Base-by-base conservation (phyloP, 1,140 invertebrate species). In the Drosophila tsacasi region DNA sequence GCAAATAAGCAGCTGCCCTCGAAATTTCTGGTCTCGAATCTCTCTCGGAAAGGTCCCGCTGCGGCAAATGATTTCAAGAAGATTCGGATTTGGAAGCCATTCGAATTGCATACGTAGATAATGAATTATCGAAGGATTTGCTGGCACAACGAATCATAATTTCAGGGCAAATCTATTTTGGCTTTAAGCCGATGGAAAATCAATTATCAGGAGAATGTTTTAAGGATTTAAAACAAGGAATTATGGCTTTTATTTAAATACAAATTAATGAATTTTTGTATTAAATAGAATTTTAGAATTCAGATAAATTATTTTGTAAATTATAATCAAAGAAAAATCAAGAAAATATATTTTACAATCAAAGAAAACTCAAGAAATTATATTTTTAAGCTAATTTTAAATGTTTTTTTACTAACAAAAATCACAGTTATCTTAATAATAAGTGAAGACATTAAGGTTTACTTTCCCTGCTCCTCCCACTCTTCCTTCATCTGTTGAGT, bases 1-100 rank as follows among this genome's bases (percentile, higher is more conserved):
- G 76, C 76, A 79, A 79, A 79, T 73, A 64, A 72, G 76, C 76
- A 79, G 76, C 76, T 79, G 76, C 60, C 60, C 44, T 59, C 39
- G 27, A 19, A 40, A 35, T 50, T 65, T 58, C 35, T 46, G 44
- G 42, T 42, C 35, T 61, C 7, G 8, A 9, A 8, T 30, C 30
- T 30, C 27, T 27, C 27, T 30, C 5, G 66, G 40, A 8, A 47
- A 65, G 54, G 35, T 61, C 75, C 85, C 62, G 46, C 81, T 81
- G 69, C 6, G 84, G 42, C 58, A 44, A 15, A 62, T 69, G 42
- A 69, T 74, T 74, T 59, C 25, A 27, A 32, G 42, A 25, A 35
- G 68, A 19, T 64, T 74, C 32, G 21, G 52, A 37, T 76, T 39
- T 54, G 39, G 27, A 55, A 64, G 63, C 42, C 39, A 79, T 78